Evolutionary conservation across 2,797 vertebrate genomes (phyloP), one percentile per base, ranked within the genome.

Genomic region (Melanotaenia pygmaea): DNA sequence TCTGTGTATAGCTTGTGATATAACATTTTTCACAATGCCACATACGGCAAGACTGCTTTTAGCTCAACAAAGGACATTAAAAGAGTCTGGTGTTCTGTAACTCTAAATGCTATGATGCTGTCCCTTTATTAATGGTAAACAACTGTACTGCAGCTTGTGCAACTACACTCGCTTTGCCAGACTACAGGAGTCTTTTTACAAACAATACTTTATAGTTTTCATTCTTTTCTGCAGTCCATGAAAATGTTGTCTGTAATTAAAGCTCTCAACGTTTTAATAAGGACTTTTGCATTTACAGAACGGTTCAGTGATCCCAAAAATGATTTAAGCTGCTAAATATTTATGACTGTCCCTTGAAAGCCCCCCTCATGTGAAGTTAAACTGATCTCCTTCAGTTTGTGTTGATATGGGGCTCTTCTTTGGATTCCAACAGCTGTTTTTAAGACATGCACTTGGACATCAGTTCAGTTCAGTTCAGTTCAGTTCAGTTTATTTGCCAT

Each of bases 401-500:
- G 67, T 70, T 78, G 74, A 71, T 81, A 79, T 83, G 76, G 1
- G 40, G 3, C 82, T 75, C 63, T 84, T 61, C 68, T 74, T 64
- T n/a, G 78, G 60, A 64, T 72, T 79, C 73, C 73, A 76, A 54
- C 88, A 90, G 85, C 86, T 91, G 91, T 82, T 85, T 76, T 67
- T 20, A 69, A 77, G 80, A 79, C 83, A 50, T 80, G 77, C 58
- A 78, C 70, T 81, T 64, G 79, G 76, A 87, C 64, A n/a, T n/a
- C n/a, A n/a, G n/a, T n/a, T n/a, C n/a, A n/a, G n/a, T n/a, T n/a
- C n/a, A n/a, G n/a, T n/a, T n/a, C n/a, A n/a, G n/a, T n/a, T n/a
- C n/a, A n/a, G n/a, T n/a, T n/a, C n/a, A n/a, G n/a, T n/a, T n/a
- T n/a, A n/a, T n/a, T n/a, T n/a, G n/a, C n/a, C n/a, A n/a, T n/a